Evolutionary conservation across 2,113 vertebrate genomes (phyloP), one percentile per base, ranked within the genome.

Genomic region (Scolopax mira): DNA sequence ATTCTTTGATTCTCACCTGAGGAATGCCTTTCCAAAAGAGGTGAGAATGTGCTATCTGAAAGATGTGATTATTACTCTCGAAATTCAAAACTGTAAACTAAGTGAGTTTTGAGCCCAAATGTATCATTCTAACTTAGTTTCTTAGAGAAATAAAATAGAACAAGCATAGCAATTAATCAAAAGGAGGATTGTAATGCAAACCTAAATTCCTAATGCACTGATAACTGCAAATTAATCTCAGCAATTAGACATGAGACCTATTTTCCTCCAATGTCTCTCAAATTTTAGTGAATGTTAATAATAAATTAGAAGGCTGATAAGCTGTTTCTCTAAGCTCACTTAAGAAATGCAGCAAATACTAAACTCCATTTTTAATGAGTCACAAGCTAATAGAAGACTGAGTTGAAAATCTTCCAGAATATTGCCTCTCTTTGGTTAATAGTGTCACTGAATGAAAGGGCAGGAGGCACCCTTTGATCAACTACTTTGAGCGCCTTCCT

Each of bases 191-290:
- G n/a, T 30, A 57, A 15, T n/a, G 58, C 61, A 73, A 89, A 87
- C 23, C 46, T 87, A 31, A 77, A 80, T 70, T 79, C 33, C 41
- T 60, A 41, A 49, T 88, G 31, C 31, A 73, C 23, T 28, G 23
- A 33, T 82, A 91, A 77, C 7, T 85, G 65, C 49, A 65, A 93
- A 75, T 90, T 88, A 86, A 94, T 92, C n/a, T 78, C 57, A 75
- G 82, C 72, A 78, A 71, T 90, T 78, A 65, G 35, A 41, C 48
- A n/a, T 31, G 57, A 88, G 81, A 75, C 22, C 54, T 94, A 7
- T 78, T 95, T 93, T 79, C 33, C 51, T 90, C 25, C 35, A 55
- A 9, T 65, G 25, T n/a, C 27, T 72, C 67, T 73, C 46, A 95
- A 77, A 85, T 67, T 62, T 62, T 46, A 91, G 33, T 74, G 61